A percentile compares a stretch with the other conserved stretches of the same genome.
Evolutionary conservation across 2,888 invertebrate species (phyloP).

Genomic region (Microplitis deprimator): DNA sequence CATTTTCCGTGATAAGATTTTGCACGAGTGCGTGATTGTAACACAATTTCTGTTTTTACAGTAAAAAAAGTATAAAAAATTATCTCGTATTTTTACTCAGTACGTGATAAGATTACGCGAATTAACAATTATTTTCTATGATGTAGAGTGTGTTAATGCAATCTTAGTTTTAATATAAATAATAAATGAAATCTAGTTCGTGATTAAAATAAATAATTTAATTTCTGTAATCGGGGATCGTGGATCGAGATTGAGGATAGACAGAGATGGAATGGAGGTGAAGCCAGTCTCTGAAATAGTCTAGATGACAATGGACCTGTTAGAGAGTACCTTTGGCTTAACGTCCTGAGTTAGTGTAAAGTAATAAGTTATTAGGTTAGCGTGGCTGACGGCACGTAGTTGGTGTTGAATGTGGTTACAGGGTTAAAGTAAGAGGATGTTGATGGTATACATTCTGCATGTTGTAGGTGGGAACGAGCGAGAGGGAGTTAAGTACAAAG

Average conservation of each 20-base stretch:
- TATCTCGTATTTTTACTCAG: not conserved
- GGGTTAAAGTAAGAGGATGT: conserved; percentile 17
- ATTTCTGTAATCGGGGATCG: too few relatives aligned
- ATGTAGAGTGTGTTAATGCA: not conserved
- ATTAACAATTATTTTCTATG: not conserved
- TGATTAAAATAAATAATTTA: not conserved
- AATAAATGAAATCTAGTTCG: not conserved
- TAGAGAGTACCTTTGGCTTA: conserved; percentile 50
- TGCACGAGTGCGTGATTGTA: not conserved
- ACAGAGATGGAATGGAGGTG: too few relatives aligned
- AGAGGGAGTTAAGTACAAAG: conserved; percentile 23
- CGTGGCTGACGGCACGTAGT: conserved; percentile 52
- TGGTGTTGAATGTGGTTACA: conserved; percentile 29
- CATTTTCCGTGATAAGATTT: not conserved
- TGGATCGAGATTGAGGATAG: too few relatives aligned
- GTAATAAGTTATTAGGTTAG: conserved; percentile 57
- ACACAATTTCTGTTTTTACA: not conserved
- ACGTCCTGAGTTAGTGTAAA: conserved; percentile 52
- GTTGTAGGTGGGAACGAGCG: conserved; percentile 11
- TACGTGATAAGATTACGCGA: not conserved
- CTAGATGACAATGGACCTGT: conserved; percentile 1
- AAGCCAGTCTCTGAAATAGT: not conserved
- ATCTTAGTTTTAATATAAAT: not conserved
- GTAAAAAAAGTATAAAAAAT: not conserved
- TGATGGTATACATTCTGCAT: not conserved